Percentiles rank a stretch among this genome's conserved stretches.
Evolutionary conservation across 2,113 vertebrate genomes (phyloP).

Genomic region (Platichthys flesus): DNA sequence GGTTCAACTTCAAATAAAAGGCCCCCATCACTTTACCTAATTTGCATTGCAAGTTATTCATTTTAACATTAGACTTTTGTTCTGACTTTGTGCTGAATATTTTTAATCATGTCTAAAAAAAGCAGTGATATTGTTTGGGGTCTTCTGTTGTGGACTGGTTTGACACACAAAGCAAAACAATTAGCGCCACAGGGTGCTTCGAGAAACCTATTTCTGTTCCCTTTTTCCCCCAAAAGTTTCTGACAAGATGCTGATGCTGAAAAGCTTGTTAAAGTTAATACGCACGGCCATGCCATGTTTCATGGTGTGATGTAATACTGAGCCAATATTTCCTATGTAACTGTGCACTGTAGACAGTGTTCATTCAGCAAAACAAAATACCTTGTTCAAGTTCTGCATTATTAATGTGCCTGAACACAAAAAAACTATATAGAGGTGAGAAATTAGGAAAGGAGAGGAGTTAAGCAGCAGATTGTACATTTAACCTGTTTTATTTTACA

Average conservation of each 20-base stretch:
- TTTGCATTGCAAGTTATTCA: conserved; percentile 79
- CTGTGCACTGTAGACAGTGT: conserved; percentile 29
- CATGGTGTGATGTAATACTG: conserved; percentile 64
- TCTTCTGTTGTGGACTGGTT: conserved; percentile 59
- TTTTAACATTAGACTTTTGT: conserved; percentile 75
- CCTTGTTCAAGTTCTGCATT: conserved; percentile 8
- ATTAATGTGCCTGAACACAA: not conserved
- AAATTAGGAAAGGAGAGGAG: conserved; percentile 1
- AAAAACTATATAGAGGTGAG: not conserved
- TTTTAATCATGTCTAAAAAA: conserved; percentile 64
- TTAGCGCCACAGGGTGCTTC: conserved; percentile 63
- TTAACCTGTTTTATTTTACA: not conserved
- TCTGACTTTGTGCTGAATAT: conserved; percentile 58
- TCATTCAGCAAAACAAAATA: conserved; percentile 36
- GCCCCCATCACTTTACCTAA: conserved; percentile 71
- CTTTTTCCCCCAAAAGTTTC: conserved; percentile 22
- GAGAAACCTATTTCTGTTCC: conserved; percentile 57
- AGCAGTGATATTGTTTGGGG: conserved; percentile 54
- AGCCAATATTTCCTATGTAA: conserved; percentile 61
- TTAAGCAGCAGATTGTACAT: conserved; percentile 4
- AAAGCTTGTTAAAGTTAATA: conserved; percentile 57
- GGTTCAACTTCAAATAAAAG: conserved; percentile 78
- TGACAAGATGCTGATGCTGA: conserved; percentile 56
- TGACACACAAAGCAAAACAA: conserved; percentile 72
- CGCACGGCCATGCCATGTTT: conserved; percentile 39